Evolutionary conservation across 2,888 invertebrate genomes (phyloP), one percentile per base, ranked within the genome.

Genomic region (Meandrusa payeni): DNA sequence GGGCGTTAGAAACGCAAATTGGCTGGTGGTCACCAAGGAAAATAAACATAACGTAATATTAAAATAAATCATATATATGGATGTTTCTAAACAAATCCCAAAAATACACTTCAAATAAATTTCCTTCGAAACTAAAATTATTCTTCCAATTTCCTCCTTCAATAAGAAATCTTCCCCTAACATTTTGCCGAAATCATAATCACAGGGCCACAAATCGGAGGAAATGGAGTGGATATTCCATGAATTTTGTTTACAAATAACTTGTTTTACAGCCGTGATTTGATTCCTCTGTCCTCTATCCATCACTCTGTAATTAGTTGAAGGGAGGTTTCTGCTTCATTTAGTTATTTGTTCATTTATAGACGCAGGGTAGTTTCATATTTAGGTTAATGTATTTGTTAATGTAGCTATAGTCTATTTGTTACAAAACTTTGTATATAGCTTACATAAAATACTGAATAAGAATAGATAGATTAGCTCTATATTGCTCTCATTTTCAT

Each of bases 241-340:
- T 43, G 43, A 49, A 50, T 48, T n/a, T 52, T 50, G 44, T 48
- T 44, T 52, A 52, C 46, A 46, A 48, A 48, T 46, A 46, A 37
- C 41, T 39, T 40, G 39, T 32, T 32, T 20, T 32, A 32, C 32
- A 31, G 9, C 17, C 20, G 32, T 10, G 9, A 11, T 6, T 32
- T 32, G 32, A 32, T 32, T 32, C 19, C 32, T 6, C 9, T 32
- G 32, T 32, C 20, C 20, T 32, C 20, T 20, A 32, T 32, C 31
- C 9, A 9, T 32, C 20, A 20, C 32, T 17, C 19, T 32, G 32
- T 20, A 32, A 32, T 32, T 32, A 32, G 20, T 32, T 32, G 10
- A 32, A 23, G 23, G 23, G 7, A 2, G 5, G 32, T 20, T 32
- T 4, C 10, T 6, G 32, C 10, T 32, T 12, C 32, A 11, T 19